Base-by-base conservation (phyloP, 2,113 vertebrate species). In the Carlito syrichta region DNA sequence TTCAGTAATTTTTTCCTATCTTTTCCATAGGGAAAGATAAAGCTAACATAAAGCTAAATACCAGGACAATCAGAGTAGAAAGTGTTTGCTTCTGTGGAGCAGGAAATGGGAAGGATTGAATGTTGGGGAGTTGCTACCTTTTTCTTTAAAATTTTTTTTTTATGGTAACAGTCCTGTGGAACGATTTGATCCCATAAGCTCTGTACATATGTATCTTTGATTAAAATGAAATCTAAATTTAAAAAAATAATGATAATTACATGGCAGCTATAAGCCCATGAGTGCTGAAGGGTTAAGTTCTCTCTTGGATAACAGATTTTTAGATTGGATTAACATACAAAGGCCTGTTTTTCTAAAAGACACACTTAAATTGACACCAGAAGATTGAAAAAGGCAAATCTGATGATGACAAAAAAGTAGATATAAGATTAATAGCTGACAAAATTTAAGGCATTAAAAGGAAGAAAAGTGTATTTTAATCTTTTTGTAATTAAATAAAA, bases 31-130 rank as follows among this genome's bases (percentile, higher is more conserved):
- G 38, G 43, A n/a, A n/a, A n/a, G n/a, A 5, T 94, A n/a, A 50
- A 76, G 50, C 35, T 92, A n/a, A 95, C 48, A 52, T 95, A 87
- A 76, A 86, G 23, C 73, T 78, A 73, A 74, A 71, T n/a, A 86
- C 38, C 91, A 78, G 74, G 68, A 92, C 50, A 97, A 62, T 74
- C 25, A 84, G 32, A 89, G 69, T 92, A 63, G 76, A 74, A 60
- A 71, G 62, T 56, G 35, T 89, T 81, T 96, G 73, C 38, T 90
- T 88, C 50, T 73, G 35, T 83, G 35, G 79, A 89, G n/a, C 60
- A 92, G 74, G 52, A 71, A 89, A 58, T 82, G 56, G 32, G 54
- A 79, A 91, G 22, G 17, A 27, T 40, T 93, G 82, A 90, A 6
- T 81, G 13, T 66, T 91, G 30, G 48, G 17, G 62, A 87, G 9